Evolutionary conservation across 37 sponge, comb jelly and placozoan species (phyloP).

Genomic region (Diacarnus erythraeanus): DNA sequence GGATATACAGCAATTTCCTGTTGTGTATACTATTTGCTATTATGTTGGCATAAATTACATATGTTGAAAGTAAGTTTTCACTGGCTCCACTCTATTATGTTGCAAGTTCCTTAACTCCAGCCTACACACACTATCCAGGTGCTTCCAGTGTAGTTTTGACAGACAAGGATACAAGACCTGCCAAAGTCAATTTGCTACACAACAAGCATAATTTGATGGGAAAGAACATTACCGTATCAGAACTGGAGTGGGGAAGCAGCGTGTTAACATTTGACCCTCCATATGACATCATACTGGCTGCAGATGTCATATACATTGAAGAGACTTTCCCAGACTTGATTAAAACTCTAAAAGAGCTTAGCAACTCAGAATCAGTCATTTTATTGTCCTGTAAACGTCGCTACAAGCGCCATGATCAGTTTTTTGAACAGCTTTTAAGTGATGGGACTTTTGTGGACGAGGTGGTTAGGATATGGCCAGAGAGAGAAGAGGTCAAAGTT

Average conservation of each 20-base stretch:
- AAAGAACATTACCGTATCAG: constrained; percentile 16
- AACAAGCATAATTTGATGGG: constrained; percentile 40
- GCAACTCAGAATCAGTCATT: constrained; percentile 12
- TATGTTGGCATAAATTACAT: too few relatives aligned
- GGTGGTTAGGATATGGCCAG: constrained; percentile 14
- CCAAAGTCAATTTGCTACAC: constrained; percentile 16
- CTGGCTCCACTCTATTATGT: not conserved
- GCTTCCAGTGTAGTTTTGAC: constrained; percentile 46
- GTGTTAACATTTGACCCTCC: constrained; percentile 15
- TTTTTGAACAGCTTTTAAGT: constrained; percentile 24
- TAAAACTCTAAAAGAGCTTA: constrained; percentile 40
- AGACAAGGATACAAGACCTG: constrained; percentile 47
- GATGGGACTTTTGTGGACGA: constrained; percentile 7
- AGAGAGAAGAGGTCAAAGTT: constrained; percentile 13
- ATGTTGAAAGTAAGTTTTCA: not conserved
- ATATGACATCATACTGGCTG: constrained; percentile 67
- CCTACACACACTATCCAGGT: too few relatives aligned
- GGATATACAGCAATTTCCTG: too few relatives aligned
- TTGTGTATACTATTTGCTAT: too few relatives aligned
- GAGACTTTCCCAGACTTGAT: constrained; percentile 46
- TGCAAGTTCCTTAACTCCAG: not conserved
- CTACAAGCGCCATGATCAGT: constrained; percentile 53
- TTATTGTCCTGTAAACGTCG: constrained; percentile 49
- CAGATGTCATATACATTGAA: constrained; percentile 73
- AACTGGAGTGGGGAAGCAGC: constrained; percentile 52